Base-by-base conservation (phyloP, 2,797 vertebrate species). In the Lateolabrax maculatus region DNA sequence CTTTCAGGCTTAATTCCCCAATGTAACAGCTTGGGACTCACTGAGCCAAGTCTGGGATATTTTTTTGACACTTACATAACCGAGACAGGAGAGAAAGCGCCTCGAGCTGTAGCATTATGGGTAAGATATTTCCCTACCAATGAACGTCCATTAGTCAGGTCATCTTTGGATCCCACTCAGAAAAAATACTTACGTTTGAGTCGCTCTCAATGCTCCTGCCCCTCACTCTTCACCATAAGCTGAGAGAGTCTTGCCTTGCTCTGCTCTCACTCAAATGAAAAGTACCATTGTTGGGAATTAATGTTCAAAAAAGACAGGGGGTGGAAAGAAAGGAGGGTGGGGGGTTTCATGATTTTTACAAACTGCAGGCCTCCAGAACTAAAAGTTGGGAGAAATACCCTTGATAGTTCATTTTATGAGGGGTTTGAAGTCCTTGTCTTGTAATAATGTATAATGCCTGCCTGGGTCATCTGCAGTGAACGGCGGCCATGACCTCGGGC, bases 381-480 rank as follows among this genome's bases (percentile, higher is more conserved):
- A 77, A 91, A 89, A 81, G 89, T 89, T 89, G 27, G 75, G 84
- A 87, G 89, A 92, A 94, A 93, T 93, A 79, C 92, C 92, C 93
- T 83, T 91, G 93, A 94, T 92, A 92, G 89, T 93, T 92, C 37
- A 84, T 86, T 94, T 94, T 90, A 91, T 88, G 87, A 92, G 89
- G 29, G 82, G 77, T 91, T 91, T 92, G 87, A 93, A 93, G 91
- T 93, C 88, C 90, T 89, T 77, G 75, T 92, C 87, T 90, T 92
- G 83, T 94, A 94, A 94, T 94, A 94, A 94, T 94, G 93, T 89
- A 93, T 94, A 94, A 94, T 91, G 90, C 88, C 90, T 90, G 88
- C 78, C 88, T 74, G 88, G 91, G 91, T 93, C 90, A 87, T 93
- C 90, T 84, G 91, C 77, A 91, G 90, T 78, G 87, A 92, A 94